Evolutionary conservation across 2,888 invertebrate genomes (phyloP), one percentile per base, ranked within the genome.

Genomic region (Trissoscelio sp.): DNA sequence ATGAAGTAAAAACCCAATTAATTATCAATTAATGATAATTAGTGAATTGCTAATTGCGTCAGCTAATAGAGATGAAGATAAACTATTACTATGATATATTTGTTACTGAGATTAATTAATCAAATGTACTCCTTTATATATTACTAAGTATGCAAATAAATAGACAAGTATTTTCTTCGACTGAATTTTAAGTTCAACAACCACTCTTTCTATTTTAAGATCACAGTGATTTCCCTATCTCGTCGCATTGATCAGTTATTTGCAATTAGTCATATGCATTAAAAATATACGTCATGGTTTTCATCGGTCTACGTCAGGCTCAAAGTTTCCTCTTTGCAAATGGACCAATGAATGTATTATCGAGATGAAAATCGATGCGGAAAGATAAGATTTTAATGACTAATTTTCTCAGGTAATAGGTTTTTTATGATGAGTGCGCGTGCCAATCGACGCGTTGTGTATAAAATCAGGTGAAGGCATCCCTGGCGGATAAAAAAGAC

Each of bases 401-500:
- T 46, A 37, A 74, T 44, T 75, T 57, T 28, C n/a, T 31, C n/a
- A n/a, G 22, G 57, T 9, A 58, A 58, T 28, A 22, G 31, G 69
- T 46, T 55, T 75, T 44, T 51, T 20, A 18, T 44, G 16, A 14
- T 31, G 12, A 51, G 34, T 34, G 18, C 24, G 44, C 46, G 51
- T 44, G 18, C 20, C 34, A 16, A 24, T 34, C 42, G 20, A 20
- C 16, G 57, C 28, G 24, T 37, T n/a, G 37, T n/a, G 11, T 39
- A 57, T 16, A 57, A 51, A 55, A 34, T 66, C 11, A 58, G 58
- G 37, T 58, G 60, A 62, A 58, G 69, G 53, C 60, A 28, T 66
- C 77, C 81, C 81, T 67, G 46, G 77, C 53, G 20, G 22, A 81
- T 62, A 55, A 64, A 64, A 79, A 57, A 70, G 75, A 39, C 14